A percentile compares a stretch with the other conserved stretches of the same genome.
Conservation (phyloP, 1,140 invertebrate species). For the Uloborus diversus region DNA sequence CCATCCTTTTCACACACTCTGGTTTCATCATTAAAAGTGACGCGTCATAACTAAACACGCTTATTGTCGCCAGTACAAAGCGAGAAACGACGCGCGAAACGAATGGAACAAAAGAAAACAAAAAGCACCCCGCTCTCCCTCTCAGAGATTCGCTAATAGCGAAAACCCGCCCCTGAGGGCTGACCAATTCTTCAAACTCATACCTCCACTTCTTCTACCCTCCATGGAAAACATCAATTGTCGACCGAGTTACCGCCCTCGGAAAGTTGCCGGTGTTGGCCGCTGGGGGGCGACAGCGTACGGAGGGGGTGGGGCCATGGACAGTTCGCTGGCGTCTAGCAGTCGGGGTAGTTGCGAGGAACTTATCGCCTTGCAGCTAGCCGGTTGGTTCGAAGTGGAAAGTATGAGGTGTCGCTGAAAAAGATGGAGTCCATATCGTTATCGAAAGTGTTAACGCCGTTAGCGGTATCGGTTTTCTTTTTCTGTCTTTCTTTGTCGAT, state of each 20-base stretch:
- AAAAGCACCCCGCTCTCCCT: conserved; percentile 9
- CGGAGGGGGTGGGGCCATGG: conserved; percentile 26
- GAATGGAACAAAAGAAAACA: conserved; percentile 22
- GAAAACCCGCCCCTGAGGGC: conserved; percentile 42
- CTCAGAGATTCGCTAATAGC: conserved; percentile 45
- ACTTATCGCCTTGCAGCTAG: background rate
- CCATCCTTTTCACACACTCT: too few relatives aligned
- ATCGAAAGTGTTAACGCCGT: background rate
- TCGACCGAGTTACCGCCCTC: conserved; percentile 26
- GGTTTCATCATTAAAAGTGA: background rate
- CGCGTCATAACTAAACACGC: conserved; percentile 10
- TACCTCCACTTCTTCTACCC: background rate
- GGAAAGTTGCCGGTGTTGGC: conserved; percentile 8
- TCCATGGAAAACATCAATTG: conserved; percentile 24
- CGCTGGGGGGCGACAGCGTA: conserved; percentile 50
- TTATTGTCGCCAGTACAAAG: conserved; percentile 12
- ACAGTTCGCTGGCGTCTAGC: conserved; percentile 31
- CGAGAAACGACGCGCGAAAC: background rate
- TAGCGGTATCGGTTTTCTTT: background rate
- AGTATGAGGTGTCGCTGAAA: background rate
- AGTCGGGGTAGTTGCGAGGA: conserved; percentile 14
- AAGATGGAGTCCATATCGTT: background rate
- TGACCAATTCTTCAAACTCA: conserved; percentile 17
- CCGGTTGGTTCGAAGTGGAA: background rate
- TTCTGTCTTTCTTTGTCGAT: background rate